A percentile compares a stretch with the other conserved stretches of the same genome.
Evolutionary conservation across 2,888 invertebrate genomes (phyloP).

Genomic region (Oscheius onirici): DNA sequence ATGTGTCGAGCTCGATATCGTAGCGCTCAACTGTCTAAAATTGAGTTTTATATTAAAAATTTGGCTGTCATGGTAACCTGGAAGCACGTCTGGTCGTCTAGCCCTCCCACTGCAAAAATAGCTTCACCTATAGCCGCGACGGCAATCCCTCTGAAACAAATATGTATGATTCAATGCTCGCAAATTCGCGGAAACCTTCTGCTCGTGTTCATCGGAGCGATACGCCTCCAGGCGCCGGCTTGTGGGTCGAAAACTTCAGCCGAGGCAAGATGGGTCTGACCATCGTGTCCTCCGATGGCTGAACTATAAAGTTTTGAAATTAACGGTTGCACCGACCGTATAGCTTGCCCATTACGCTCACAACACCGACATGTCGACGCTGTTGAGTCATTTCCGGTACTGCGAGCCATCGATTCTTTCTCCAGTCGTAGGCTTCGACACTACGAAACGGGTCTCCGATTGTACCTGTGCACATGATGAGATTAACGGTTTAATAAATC

Average conservation of each 20-base stretch:
- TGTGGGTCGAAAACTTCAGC: constrained; percentile 70
- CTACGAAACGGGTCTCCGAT: constrained; percentile 74
- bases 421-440: constrained; percentile 74
- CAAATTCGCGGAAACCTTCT: constrained; percentile 57
- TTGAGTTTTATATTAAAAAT: neutral
- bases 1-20: constrained; percentile 73
- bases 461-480: constrained; percentile 50
- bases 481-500: neutral
- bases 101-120: constrained; percentile 75
- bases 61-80: constrained; percentile 60
- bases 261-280: constrained; percentile 73
- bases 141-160: constrained; percentile 73
- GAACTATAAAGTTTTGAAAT: too few relatives aligned
- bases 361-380: constrained; percentile 75
- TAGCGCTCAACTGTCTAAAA: constrained; percentile 70
- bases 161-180: neutral
- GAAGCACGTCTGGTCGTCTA: constrained; percentile 75
- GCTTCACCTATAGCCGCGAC: constrained; percentile 74
- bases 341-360: constrained; percentile 72
- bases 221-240: constrained; percentile 40
- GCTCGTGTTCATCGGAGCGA: constrained; percentile 48
- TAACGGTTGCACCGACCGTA: too few relatives aligned
- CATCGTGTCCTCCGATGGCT: constrained; percentile 76
- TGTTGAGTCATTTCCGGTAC: constrained; percentile 73
- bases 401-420: constrained; percentile 73